A percentile compares a stretch with the other conserved stretches of the same genome.
Conservation (phyloP, 2,797 vertebrate species). For the Poecilia wingei region DNA sequence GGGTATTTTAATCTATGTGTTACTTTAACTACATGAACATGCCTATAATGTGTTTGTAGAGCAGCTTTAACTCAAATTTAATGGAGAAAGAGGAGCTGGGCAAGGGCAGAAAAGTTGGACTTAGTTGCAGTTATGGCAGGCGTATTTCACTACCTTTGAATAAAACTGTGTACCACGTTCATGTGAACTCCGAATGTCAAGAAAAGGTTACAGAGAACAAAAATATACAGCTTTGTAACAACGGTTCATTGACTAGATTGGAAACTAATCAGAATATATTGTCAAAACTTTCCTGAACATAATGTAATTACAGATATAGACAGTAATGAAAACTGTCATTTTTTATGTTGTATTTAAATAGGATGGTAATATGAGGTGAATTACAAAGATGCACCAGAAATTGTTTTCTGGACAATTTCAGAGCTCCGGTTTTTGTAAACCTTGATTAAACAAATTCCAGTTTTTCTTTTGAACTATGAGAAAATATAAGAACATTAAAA, state of each 20-base stretch:
- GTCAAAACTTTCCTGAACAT: background rate
- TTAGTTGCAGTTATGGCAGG: background rate
- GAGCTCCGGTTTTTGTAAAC: background rate
- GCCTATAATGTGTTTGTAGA: background rate
- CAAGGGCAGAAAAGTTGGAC: background rate
- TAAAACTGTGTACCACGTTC: background rate
- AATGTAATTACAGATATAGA: background rate
- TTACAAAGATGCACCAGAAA: background rate
- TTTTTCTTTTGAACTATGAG: background rate
- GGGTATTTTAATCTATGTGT: background rate
- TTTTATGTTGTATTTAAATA: background rate
- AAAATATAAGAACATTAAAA: background rate
- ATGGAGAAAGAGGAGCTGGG: background rate
- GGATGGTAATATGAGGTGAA: background rate
- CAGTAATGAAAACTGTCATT: background rate
- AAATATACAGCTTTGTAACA: background rate
- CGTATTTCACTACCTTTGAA: background rate
- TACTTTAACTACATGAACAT: background rate
- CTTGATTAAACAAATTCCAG: background rate
- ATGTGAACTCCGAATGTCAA: background rate
- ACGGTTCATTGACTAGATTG: background rate
- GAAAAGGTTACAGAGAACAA: background rate
- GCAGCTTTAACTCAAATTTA: slow-evolving; percentile 7
- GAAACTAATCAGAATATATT: background rate
- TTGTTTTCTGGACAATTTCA: background rate